Conservation (phyloP, 2,113 vertebrate species). For the Oxyruncus cristatus region DNA sequence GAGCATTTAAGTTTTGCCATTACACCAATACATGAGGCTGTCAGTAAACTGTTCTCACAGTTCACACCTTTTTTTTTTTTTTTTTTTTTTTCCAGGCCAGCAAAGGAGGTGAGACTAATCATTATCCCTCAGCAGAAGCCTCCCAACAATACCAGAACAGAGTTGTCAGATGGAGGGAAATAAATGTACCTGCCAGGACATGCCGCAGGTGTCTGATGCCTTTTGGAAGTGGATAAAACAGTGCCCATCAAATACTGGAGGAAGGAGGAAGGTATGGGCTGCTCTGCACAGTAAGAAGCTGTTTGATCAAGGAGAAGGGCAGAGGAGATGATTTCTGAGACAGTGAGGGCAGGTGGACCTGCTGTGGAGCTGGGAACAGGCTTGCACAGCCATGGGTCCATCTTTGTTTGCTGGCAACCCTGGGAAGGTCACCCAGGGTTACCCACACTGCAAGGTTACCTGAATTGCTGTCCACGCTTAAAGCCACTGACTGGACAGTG, state of each 20-base stretch:
- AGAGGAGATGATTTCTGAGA: not conserved
- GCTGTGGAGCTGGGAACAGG: not conserved
- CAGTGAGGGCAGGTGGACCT: not conserved
- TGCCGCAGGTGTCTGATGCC: not conserved
- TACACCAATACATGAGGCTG: not conserved
- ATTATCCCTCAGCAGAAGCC: not conserved
- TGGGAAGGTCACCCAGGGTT: not conserved
- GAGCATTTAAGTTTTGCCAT: not conserved
- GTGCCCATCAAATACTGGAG: not conserved
- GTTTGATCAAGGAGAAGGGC: not conserved
- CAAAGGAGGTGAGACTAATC: not conserved
- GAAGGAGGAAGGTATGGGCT: not conserved
- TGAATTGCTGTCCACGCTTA: not conserved
- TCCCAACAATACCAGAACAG: not conserved
- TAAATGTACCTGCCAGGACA: not conserved
- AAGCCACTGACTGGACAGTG: not conserved
- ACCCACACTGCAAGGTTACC: not conserved
- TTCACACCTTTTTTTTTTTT: not conserved
- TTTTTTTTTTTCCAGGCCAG: not conserved
- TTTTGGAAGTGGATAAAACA: not conserved
- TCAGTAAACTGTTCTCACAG: not conserved
- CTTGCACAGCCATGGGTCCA: not conserved
- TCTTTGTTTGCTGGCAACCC: not conserved
- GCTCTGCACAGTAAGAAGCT: not conserved
- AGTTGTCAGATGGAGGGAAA: not conserved